Evolutionary conservation across 2,888 invertebrate species (phyloP).

Genomic region (Ennomos erosarius): DNA sequence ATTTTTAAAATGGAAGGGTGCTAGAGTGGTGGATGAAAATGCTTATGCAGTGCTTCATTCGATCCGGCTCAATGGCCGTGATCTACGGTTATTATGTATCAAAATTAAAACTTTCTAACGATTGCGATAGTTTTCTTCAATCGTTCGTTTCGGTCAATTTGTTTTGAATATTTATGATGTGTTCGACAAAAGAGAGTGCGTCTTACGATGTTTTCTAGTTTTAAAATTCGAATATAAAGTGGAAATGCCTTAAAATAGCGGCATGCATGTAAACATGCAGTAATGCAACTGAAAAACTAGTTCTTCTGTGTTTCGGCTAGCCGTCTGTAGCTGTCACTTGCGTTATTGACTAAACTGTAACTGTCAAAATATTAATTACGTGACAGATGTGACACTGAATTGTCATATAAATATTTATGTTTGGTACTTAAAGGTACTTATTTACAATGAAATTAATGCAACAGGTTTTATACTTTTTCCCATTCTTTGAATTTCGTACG

Average conservation of each 20-base stretch:
- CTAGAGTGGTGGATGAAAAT: background rate
- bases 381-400: too few relatives aligned
- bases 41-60: constrained; percentile 20
- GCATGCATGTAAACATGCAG: background rate
- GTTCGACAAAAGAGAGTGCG: constrained; percentile 16
- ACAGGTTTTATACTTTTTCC: too few relatives aligned
- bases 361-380: too few relatives aligned
- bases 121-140: constrained; percentile 26
- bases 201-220: constrained; percentile 8
- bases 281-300: background rate
- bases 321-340: too few relatives aligned
- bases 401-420: too few relatives aligned
- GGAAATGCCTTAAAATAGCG: constrained; percentile 9
- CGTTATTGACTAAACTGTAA: too few relatives aligned
- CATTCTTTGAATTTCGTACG: too few relatives aligned
- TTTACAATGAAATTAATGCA: too few relatives aligned
- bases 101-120: constrained; percentile 39
- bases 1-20: constrained; percentile 7
- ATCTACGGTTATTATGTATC: constrained; percentile 42
- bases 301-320: background rate
- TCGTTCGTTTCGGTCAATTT: constrained; percentile 32
- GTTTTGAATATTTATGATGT: constrained; percentile 30
- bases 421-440: too few relatives aligned
- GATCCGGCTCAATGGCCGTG: constrained; percentile 24
- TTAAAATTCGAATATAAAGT: constrained; percentile 16